phyloP scores from a whole-genome alignment of 2,888 invertebrate species.

The Microchrysa polita region DNA sequence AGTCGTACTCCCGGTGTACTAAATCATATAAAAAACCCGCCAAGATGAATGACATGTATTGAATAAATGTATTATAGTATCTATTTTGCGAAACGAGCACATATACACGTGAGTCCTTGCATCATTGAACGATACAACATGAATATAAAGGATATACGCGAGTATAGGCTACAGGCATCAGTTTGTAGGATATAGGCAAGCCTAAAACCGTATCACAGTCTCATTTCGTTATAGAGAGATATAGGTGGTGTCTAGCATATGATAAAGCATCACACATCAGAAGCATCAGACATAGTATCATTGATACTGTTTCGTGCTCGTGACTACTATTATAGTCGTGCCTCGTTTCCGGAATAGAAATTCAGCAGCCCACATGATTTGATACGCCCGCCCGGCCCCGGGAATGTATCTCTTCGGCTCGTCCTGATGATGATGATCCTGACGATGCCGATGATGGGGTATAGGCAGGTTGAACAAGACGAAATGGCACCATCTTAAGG shows the following conservation, averaged over 20 bases:
- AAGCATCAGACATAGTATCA: slow-evolving; percentile 22
- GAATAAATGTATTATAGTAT: slow-evolving; percentile 35
- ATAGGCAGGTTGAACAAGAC: not conserved
- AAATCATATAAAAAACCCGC: slow-evolving; percentile 15
- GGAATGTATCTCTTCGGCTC: too few species aligned
- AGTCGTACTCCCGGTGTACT: too few species aligned
- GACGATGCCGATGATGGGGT: not conserved
- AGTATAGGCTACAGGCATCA: too few species aligned
- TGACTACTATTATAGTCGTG: not conserved
- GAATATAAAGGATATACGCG: slow-evolving; percentile 14
- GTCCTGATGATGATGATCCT: too few species aligned
- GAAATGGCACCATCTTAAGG: not conserved
- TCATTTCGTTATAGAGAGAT: slow-evolving; percentile 1
- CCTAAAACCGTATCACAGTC: slow-evolving; percentile 17
- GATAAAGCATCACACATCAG: slow-evolving; percentile 35
- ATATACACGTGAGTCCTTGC: slow-evolving; percentile 23
- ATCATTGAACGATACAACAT: slow-evolving; percentile 38
- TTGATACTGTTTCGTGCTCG: too few species aligned
- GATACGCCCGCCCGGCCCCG: not conserved
- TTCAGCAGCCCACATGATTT: slow-evolving; percentile 19
- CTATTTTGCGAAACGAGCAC: slow-evolving; percentile 36
- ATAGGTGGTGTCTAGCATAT: slow-evolving; percentile 25
- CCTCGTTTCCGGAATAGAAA: not conserved
- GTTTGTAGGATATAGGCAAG: not conserved
- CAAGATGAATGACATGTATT: slow-evolving; percentile 39